A percentile compares a stretch with the other conserved stretches of the same genome.
Conservation (phyloP, 2,888 invertebrate genomes). For the Polydrusus cervinus region DNA sequence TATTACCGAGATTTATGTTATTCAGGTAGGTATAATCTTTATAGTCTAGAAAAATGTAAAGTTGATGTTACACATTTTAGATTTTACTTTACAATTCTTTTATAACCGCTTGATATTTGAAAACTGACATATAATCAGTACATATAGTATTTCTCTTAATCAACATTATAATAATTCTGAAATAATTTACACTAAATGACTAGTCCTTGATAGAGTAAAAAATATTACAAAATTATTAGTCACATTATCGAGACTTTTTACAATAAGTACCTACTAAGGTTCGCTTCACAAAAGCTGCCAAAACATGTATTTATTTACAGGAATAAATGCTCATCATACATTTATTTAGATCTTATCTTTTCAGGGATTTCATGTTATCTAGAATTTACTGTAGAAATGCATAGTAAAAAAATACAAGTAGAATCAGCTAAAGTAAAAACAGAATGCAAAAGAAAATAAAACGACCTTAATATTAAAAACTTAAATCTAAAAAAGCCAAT, state of each 20-base stretch:
- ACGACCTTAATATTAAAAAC: constrained; percentile 24
- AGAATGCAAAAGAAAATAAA: constrained; percentile 18
- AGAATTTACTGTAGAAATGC: not conserved
- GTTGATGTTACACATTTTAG: too few relatives aligned
- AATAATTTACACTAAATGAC: constrained; percentile 17
- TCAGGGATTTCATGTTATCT: too few relatives aligned
- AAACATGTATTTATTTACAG: not conserved
- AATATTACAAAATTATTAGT: constrained; percentile 35
- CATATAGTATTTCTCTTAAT: too few relatives aligned
- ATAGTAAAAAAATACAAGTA: not conserved
- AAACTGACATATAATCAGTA: too few relatives aligned
- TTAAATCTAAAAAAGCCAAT: constrained; percentile 1
- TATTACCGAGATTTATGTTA: not conserved
- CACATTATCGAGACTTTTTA: constrained; percentile 20
- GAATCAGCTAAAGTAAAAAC: constrained; percentile 15
- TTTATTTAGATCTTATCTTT: too few relatives aligned
- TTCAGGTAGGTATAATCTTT: too few relatives aligned
- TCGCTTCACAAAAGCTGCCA: not conserved
- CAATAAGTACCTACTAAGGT: constrained; percentile 1
- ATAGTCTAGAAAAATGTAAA: not conserved
- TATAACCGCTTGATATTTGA: too few relatives aligned
- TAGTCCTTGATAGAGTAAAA: not conserved
- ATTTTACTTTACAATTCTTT: too few relatives aligned
- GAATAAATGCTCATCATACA: not conserved
- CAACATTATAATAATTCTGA: constrained; percentile 12